Percentiles rank a stretch among this genome's conserved stretches.
Evolutionary conservation across 1,140 invertebrate species (phyloP).

Genomic region (Drosophila tsacasi): DNA sequence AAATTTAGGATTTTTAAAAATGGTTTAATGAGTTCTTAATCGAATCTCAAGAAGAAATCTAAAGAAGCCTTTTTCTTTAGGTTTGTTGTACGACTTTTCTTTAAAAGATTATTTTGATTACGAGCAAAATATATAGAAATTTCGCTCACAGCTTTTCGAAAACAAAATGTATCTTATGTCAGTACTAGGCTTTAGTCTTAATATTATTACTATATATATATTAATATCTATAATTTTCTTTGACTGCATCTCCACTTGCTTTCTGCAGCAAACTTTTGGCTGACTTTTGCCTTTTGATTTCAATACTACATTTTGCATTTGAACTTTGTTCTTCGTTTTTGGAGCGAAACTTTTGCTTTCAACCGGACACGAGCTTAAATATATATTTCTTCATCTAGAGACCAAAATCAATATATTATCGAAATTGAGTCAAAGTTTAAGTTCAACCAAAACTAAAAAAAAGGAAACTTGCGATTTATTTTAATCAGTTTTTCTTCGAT

Average conservation of each 20-base stretch:
- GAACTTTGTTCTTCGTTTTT: constrained; percentile 35
- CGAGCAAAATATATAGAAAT: too few relatives aligned
- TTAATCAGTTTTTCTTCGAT: constrained; percentile 6
- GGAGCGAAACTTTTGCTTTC: constrained; percentile 45
- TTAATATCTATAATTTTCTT: neutral
- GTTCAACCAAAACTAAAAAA: neutral
- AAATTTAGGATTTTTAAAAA: neutral
- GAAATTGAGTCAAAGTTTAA: constrained; percentile 11
- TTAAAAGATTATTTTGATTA: neutral
- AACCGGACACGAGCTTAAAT: constrained; percentile 30
- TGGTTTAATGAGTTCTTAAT: too few relatives aligned
- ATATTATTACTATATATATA: too few relatives aligned
- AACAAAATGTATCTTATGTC: too few relatives aligned
- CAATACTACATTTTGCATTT: constrained; percentile 36
- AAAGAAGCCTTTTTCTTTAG: too few relatives aligned
- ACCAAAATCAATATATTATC: constrained; percentile 5
- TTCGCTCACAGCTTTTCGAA: too few relatives aligned
- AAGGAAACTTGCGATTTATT: constrained; percentile 9
- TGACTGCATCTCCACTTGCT: neutral
- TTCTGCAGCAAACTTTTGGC: constrained; percentile 11
- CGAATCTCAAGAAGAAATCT: too few relatives aligned
- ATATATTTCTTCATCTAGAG: constrained; percentile 15
- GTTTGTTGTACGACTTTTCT: too few relatives aligned
- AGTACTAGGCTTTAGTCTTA: too few relatives aligned
- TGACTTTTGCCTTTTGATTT: constrained; percentile 38